Conservation (phyloP, 2,797 vertebrate species). For the Danio tinwini region DNA sequence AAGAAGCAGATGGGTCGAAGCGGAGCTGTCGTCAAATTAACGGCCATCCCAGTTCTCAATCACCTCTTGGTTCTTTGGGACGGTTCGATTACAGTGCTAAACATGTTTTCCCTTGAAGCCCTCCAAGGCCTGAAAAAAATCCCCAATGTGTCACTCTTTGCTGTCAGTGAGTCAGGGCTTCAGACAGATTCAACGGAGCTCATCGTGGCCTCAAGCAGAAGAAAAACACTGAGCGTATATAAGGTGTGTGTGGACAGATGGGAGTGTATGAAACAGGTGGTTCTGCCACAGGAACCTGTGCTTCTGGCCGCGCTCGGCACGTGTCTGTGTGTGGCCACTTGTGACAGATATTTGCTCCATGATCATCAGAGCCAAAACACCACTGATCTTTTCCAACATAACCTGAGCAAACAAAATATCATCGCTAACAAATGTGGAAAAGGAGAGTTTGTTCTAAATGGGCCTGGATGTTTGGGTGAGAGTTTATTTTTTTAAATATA, state of each 20-base stretch:
- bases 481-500: not conserved
- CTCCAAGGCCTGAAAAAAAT: constrained; percentile 71
- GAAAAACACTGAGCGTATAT: constrained; percentile 67
- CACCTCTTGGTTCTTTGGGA: constrained; percentile 76
- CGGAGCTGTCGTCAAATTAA: constrained; percentile 67
- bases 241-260: constrained; percentile 71
- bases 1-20: constrained; percentile 73
- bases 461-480: constrained; percentile 76
- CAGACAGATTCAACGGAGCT: constrained; percentile 58
- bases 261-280: constrained; percentile 72
- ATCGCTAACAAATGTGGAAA: constrained; percentile 64
- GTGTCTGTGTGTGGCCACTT: constrained; percentile 70
- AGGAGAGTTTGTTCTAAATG: constrained; percentile 76
- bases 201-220: constrained; percentile 69
- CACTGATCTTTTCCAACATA: constrained; percentile 73
- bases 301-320: constrained; percentile 66
- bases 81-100: constrained; percentile 66
- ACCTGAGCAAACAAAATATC: constrained; percentile 61
- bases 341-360: constrained; percentile 73
- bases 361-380: constrained; percentile 63
- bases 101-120: constrained; percentile 77
- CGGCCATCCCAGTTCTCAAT: constrained; percentile 72
- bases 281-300: constrained; percentile 68
- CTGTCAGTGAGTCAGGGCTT: constrained; percentile 53
- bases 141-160: constrained; percentile 70